A percentile compares a stretch with the other conserved stretches of the same genome.
phyloP scores from a whole-genome alignment of 2,797 vertebrate species.

The Gallinago solitaria region DNA sequence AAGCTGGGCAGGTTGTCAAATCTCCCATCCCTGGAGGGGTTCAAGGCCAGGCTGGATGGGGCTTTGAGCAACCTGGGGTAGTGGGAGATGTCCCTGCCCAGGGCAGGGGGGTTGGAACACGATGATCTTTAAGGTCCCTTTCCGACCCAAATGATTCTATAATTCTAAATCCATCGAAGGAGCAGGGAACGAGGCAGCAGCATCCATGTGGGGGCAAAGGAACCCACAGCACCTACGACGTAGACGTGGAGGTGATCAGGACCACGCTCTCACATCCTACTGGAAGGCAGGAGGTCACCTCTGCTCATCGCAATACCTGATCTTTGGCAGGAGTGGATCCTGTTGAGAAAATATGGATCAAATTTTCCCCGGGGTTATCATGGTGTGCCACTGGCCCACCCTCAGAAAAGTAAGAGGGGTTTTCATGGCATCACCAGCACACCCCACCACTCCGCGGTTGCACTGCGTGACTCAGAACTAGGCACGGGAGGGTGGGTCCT shows the following conservation, averaged over 20 bases:
- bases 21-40: no score
- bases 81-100: no score
- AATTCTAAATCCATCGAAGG: neutral
- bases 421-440: neutral
- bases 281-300: neutral
- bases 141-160: no score
- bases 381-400: neutral
- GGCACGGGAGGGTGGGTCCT: accelerated
- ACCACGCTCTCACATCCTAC: accelerated
- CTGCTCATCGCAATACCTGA: neutral
- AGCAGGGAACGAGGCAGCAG: neutral
- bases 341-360: neutral
- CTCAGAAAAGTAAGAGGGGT: neutral
- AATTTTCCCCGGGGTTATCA: neutral
- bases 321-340: neutral
- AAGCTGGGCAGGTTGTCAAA: neutral
- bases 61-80: no score
- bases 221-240: accelerated
- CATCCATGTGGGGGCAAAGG: neutral
- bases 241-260: neutral
- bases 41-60: no score
- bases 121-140: no score
- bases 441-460: neutral
- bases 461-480: neutral
- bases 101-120: no score